Conservation (phyloP, 2,113 vertebrate genomes). For the Paradoxurus hermaphroditus region DNA sequence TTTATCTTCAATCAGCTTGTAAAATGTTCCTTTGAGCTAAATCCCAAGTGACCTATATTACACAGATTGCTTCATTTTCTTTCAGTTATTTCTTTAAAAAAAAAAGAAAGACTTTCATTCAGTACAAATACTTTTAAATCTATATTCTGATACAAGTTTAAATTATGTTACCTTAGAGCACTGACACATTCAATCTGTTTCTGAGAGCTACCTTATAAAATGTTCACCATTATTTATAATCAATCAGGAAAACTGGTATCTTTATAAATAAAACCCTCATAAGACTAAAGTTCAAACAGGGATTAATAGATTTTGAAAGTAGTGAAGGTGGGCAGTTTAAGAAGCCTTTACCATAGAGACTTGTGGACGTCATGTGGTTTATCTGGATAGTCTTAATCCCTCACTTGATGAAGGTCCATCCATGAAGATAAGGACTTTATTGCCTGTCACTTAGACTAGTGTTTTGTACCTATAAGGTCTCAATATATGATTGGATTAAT, state of each 20-base stretch:
- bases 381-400: neutral
- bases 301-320: neutral
- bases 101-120: neutral
- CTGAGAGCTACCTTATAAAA: neutral
- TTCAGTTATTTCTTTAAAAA: neutral
- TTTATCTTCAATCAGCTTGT: constrained; percentile 28
- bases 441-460: neutral
- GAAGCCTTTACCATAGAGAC: neutral
- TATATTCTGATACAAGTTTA: neutral
- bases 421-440: neutral
- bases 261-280: neutral
- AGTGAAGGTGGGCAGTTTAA: neutral
- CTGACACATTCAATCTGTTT: neutral
- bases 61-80: neutral
- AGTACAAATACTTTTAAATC: neutral
- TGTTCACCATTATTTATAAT: neutral
- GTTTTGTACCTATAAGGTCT: neutral
- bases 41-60: neutral
- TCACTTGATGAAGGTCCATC: neutral
- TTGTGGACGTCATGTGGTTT: neutral
- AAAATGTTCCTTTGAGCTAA: constrained; percentile 23
- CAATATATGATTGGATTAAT: neutral
- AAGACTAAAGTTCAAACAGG: neutral
- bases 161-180: neutral
- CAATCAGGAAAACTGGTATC: neutral